Evolutionary conservation across 2,113 vertebrate genomes (phyloP).

Genomic region (Muntiacus reevesi): DNA sequence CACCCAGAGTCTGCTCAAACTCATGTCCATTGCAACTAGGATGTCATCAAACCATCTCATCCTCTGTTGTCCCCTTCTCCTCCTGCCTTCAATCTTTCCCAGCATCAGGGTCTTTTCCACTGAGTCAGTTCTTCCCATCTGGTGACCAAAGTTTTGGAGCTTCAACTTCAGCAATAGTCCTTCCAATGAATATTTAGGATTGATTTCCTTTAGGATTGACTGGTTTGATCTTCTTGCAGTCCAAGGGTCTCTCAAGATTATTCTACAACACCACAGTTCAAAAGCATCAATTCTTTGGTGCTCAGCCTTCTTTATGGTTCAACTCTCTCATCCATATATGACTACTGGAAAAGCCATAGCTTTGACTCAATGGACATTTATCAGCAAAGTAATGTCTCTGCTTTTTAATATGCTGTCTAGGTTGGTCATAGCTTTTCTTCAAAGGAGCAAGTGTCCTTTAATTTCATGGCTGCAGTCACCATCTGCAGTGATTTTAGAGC

Average conservation of each 20-base stretch:
- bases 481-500: neutral
- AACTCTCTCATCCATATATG: neutral
- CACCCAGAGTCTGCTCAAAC: neutral
- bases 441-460: neutral
- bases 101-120: neutral
- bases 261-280: neutral
- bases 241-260: neutral
- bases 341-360: neutral
- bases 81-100: neutral
- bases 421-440: neutral
- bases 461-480: neutral
- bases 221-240: neutral
- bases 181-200: neutral
- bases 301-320: neutral
- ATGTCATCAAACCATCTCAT: neutral
- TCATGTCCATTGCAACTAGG: neutral
- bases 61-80: neutral
- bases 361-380: neutral
- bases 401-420: neutral
- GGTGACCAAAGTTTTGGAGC: neutral
- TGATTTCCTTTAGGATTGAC: neutral
- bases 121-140: neutral
- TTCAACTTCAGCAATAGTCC: neutral
- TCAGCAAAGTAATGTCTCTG: neutral
- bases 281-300: neutral